Evolutionary conservation across 2,888 invertebrate species (phyloP).

Genomic region (Andricus quercusramuli): DNA sequence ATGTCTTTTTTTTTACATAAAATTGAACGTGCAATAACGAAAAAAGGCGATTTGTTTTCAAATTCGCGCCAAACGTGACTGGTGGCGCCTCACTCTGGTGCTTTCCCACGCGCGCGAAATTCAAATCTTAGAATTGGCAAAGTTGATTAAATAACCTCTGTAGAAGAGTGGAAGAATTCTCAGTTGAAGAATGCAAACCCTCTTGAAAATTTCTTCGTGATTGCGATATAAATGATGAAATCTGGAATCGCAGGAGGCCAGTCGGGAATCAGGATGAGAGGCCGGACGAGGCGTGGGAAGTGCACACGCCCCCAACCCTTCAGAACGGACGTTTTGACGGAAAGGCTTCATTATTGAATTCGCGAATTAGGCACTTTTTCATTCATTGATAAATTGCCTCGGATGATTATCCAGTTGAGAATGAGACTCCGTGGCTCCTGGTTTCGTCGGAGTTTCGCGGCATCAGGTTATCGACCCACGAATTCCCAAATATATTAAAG

Average conservation of each 20-base stretch:
- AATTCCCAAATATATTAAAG: neutral
- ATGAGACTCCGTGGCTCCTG: slow-evolving; percentile 48
- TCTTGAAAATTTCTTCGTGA: neutral
- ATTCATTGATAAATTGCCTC: slow-evolving; percentile 62
- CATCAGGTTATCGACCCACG: slow-evolving; percentile 50
- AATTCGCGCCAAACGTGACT: slow-evolving; percentile 24
- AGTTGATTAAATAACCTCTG: neutral
- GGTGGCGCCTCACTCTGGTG: slow-evolving; percentile 45
- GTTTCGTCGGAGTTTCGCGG: slow-evolving; percentile 50
- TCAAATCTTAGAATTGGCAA: neutral
- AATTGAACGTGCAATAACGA: neutral
- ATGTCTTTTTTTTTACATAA: neutral
- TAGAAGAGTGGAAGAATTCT: slow-evolving; percentile 16
- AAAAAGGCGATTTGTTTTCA: neutral
- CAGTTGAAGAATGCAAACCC: neutral
- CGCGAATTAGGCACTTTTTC: slow-evolving; percentile 59
- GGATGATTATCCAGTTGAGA: slow-evolving; percentile 61
- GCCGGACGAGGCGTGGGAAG: slow-evolving; percentile 27
- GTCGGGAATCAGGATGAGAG: neutral
- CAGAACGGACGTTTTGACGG: slow-evolving; percentile 48
- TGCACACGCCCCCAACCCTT: slow-evolving; percentile 24
- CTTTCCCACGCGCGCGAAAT: slow-evolving; percentile 12
- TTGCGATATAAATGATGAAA: neutral
- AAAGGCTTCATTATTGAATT: slow-evolving; percentile 60
- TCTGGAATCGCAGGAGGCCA: slow-evolving; percentile 24